Evolutionary conservation across 2,113 vertebrate species (phyloP).

Genomic region (Paedocypris sp.): DNA sequence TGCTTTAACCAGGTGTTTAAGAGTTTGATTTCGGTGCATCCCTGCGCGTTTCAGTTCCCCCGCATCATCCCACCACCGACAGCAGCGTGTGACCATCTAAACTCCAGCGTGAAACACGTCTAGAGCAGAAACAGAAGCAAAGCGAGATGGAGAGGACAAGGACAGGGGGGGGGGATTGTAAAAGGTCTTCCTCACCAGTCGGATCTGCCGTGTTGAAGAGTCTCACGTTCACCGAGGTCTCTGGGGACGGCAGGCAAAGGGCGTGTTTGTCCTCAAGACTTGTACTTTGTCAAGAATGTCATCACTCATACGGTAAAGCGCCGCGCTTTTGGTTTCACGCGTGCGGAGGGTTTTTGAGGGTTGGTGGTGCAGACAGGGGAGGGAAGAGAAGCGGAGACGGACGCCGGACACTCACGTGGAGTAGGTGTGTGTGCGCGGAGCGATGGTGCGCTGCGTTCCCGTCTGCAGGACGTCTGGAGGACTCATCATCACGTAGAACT

Average conservation of each 20-base stretch:
- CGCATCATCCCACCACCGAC: no score
- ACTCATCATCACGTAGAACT: conserved; percentile 92
- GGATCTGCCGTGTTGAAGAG: conserved; percentile 59
- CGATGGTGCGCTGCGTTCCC: conserved; percentile 69
- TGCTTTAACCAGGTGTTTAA: no score
- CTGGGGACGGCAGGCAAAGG: conserved; percentile 63
- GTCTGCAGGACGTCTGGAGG: conserved; percentile 78
- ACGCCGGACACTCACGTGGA: conserved; percentile 62
- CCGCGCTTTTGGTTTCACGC: no score
- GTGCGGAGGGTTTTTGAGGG: no score
- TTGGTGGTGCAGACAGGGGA: not conserved
- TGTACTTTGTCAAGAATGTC: no score
- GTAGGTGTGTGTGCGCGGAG: conserved; percentile 79
- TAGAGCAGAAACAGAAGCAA: no score
- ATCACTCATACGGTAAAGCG: no score
- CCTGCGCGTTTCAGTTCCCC: no score
- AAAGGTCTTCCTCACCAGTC: conserved; percentile 61
- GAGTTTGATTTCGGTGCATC: no score
- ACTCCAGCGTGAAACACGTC: no score
- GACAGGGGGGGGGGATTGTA: conserved; percentile 26
- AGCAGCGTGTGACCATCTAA: no score
- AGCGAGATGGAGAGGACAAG: not conserved
- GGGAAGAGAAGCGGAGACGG: not conserved
- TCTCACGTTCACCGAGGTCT: conserved; percentile 62
- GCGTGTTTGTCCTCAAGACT: conserved; percentile 38